Conservation (phyloP, 2,797 vertebrate genomes). For the Selene dorsalis region DNA sequence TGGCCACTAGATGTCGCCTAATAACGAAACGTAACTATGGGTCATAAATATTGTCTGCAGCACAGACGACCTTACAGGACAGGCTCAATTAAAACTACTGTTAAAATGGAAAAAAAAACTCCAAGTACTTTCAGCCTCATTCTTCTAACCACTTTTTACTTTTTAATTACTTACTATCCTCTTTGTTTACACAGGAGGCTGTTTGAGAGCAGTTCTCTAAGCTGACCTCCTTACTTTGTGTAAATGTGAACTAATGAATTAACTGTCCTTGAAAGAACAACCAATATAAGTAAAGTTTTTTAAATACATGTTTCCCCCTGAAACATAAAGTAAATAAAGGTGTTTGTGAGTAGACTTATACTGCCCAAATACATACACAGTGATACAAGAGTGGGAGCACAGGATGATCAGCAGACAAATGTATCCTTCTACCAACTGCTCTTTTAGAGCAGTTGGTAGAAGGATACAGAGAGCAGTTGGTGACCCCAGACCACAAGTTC, state of each 20-base stretch:
- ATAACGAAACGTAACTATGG: too few relatives aligned
- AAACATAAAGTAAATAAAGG: neutral
- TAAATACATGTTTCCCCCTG: neutral
- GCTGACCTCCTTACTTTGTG: neutral
- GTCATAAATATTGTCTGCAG: too few relatives aligned
- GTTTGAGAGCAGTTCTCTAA: neutral
- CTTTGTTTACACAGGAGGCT: neutral
- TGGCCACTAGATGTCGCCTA: too few relatives aligned
- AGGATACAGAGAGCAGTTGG: conserved; percentile 31
- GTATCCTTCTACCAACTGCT: conserved; percentile 6
- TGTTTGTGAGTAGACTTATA: neutral
- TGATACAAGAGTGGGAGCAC: neutral
- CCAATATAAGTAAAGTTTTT: neutral
- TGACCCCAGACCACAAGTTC: conserved; percentile 45
- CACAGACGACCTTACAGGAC: too few relatives aligned
- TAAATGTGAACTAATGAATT: neutral
- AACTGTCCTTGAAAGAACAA: neutral
- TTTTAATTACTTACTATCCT: neutral
- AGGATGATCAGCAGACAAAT: conserved; percentile 1
- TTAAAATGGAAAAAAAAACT: neutral
- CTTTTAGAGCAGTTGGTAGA: conserved; percentile 37
- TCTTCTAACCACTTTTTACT: neutral
- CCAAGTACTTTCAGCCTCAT: neutral
- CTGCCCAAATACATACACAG: neutral
- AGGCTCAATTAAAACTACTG: neutral